Percentiles rank a stretch among this genome's conserved stretches.
These are phyloP conservation scores for Nebria salina DNA, from an alignment of 2,888 invertebrate species.

Conservation along the genomic window DNA sequence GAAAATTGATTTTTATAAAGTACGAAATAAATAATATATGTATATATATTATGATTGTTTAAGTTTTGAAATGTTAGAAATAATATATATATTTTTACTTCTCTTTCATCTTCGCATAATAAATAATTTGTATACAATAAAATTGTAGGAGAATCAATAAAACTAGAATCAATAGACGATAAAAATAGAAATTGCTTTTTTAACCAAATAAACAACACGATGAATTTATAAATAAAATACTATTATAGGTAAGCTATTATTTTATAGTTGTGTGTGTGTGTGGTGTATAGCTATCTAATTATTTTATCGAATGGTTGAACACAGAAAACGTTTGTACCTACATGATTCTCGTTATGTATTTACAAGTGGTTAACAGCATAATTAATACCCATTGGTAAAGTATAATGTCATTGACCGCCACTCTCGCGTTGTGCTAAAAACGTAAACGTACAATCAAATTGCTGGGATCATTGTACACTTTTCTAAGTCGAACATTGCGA, in stretches of 20 bases:
- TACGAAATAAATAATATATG: no score
- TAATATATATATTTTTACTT: no score
- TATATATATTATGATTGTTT: no score
- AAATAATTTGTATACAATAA: neutral
- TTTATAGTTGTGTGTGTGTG: neutral
- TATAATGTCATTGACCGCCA: constrained; percentile 34
- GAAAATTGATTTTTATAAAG: neutral
- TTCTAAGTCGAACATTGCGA: neutral
- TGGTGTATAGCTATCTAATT: neutral
- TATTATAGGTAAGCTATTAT: neutral
- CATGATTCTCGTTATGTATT: constrained; percentile 21
- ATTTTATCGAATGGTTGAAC: neutral
- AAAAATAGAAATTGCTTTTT: neutral
- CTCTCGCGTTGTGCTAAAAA: constrained; percentile 9
- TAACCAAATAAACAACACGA: neutral
- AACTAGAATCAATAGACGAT: neutral
- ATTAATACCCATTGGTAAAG: constrained; percentile 33
- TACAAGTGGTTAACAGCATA: constrained; percentile 41
- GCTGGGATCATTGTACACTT: neutral
- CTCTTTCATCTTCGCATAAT: no score
- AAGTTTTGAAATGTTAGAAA: no score
- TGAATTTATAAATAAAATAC: neutral
- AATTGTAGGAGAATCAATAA: neutral
- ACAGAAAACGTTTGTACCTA: constrained; percentile 19
- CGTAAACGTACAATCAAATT: neutral